Conservation (phyloP, 2,797 vertebrate species). For the Alfaro cultratus region DNA sequence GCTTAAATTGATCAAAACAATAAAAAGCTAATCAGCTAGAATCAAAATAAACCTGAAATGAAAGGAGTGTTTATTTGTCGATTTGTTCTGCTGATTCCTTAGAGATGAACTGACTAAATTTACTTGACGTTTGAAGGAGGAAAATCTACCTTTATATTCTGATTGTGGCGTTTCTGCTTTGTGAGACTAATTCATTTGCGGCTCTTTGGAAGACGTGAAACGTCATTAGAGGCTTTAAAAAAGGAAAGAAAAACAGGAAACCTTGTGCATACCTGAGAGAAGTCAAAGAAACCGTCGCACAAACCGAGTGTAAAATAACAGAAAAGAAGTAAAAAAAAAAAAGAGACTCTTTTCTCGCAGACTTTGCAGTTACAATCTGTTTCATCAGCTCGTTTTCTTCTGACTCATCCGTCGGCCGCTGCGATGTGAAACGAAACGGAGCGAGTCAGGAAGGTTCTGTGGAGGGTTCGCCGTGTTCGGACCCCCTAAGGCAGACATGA, state of each 20-base stretch:
- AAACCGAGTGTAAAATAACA: conserved; percentile 22
- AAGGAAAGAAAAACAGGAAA: conserved; percentile 10
- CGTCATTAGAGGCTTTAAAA: conserved; percentile 10
- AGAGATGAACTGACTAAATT: not conserved
- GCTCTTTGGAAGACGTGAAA: conserved; percentile 6
- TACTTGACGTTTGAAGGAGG: not conserved
- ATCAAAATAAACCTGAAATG: not conserved
- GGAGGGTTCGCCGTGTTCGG: conserved; percentile 43
- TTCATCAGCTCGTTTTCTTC: conserved; percentile 71
- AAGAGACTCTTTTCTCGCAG: conserved; percentile 50
- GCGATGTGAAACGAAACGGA: conserved; percentile 47
- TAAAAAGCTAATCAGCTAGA: not conserved
- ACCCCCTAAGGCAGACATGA: conserved; percentile 33
- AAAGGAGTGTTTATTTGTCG: not conserved
- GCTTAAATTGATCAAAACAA: not conserved
- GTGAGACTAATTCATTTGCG: not conserved
- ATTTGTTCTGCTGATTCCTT: not conserved
- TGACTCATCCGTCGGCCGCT: conserved; percentile 38
- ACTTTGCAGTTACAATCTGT: conserved; percentile 69
- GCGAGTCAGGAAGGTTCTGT: conserved; percentile 41
- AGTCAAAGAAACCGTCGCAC: conserved; percentile 27
- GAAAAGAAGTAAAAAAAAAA: conserved; percentile 25
- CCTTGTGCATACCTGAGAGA: conserved; percentile 71
- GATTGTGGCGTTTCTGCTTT: conserved; percentile 10
- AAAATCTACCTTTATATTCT: conserved; percentile 7